Evolutionary conservation across 2,888 invertebrate species (phyloP).

Genomic region (Sicus ferrugineus): DNA sequence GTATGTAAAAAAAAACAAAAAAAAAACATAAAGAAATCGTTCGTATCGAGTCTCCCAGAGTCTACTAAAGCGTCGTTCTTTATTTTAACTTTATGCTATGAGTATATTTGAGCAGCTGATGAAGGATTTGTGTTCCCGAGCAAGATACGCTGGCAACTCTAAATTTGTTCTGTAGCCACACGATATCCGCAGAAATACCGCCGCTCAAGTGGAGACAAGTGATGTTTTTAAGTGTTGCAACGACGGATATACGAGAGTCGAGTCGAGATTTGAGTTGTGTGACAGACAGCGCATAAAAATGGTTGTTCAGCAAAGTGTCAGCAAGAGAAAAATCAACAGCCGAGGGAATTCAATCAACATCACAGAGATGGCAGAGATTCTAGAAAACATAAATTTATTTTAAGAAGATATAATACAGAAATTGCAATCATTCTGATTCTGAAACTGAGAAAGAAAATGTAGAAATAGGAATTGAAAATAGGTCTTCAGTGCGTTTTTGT

Average conservation of each 20-base stretch:
- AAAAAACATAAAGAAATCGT: no score
- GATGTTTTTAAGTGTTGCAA: conserved; percentile 36
- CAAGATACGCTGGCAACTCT: no score
- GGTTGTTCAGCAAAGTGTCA: neutral
- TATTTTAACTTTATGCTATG: no score
- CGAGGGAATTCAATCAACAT: neutral
- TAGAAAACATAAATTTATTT: neutral
- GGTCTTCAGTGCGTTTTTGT: no score
- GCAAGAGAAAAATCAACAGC: neutral
- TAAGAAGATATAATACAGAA: neutral
- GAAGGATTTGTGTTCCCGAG: no score
- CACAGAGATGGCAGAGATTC: neutral
- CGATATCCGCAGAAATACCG: no score
- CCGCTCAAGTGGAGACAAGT: conserved; percentile 36
- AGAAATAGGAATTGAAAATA: no score
- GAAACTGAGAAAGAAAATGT: neutral
- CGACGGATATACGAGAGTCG: conserved; percentile 32
- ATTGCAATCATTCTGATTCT: neutral
- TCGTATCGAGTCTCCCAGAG: no score
- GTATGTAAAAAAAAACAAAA: no score
- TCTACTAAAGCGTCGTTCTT: no score
- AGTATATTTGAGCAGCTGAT: no score
- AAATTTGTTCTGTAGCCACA: no score
- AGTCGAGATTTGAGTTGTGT: conserved; percentile 12
- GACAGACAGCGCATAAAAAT: neutral